Percentiles rank a stretch among this genome's conserved stretches.
Evolutionary conservation across 35 echinoderm and acorn worm genomes (phyloP).

Genomic region (Eucidaris tribuloides): DNA sequence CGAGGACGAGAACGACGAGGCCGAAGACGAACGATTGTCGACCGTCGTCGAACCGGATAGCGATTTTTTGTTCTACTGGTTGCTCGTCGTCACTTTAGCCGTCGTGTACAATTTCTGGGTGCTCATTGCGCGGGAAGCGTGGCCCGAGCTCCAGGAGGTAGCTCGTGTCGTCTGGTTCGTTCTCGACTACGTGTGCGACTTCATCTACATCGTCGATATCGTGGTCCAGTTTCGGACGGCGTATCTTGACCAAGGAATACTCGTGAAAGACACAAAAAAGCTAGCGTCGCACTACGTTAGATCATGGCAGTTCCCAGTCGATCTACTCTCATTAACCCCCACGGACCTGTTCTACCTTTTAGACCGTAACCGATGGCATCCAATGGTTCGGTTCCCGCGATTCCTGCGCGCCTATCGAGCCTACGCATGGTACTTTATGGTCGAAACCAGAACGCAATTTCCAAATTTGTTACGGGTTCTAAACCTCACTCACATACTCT

Average conservation of each 20-base stretch:
- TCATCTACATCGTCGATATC: slow-evolving; percentile 77
- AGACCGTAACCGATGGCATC: neutral
- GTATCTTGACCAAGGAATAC: slow-evolving; percentile 73
- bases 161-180: slow-evolving; percentile 41
- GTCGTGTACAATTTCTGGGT: slow-evolving; percentile 86
- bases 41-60: slow-evolving; percentile 60
- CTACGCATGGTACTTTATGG: slow-evolving; percentile 36
- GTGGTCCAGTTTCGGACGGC: slow-evolving; percentile 63
- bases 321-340: slow-evolving; percentile 55
- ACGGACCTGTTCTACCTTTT: slow-evolving; percentile 63
- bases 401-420: slow-evolving; percentile 67
- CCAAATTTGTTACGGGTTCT: slow-evolving; percentile 65
- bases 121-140: slow-evolving; percentile 55
- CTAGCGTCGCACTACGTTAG: slow-evolving; percentile 50
- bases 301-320: slow-evolving; percentile 40
- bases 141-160: slow-evolving; percentile 29
- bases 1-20: neutral
- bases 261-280: slow-evolving; percentile 43
- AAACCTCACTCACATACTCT: slow-evolving; percentile 58
- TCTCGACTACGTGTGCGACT: slow-evolving; percentile 67
- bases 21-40: neutral
- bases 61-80: slow-evolving; percentile 73
- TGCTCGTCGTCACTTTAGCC: slow-evolving; percentile 58
- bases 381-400: slow-evolving; percentile 61
- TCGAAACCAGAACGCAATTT: slow-evolving; percentile 40